A percentile compares a stretch with the other conserved stretches of the same genome.
phyloP scores from a whole-genome alignment of 2,797 vertebrate genomes.

The Oryzias dopingdopingensis region DNA sequence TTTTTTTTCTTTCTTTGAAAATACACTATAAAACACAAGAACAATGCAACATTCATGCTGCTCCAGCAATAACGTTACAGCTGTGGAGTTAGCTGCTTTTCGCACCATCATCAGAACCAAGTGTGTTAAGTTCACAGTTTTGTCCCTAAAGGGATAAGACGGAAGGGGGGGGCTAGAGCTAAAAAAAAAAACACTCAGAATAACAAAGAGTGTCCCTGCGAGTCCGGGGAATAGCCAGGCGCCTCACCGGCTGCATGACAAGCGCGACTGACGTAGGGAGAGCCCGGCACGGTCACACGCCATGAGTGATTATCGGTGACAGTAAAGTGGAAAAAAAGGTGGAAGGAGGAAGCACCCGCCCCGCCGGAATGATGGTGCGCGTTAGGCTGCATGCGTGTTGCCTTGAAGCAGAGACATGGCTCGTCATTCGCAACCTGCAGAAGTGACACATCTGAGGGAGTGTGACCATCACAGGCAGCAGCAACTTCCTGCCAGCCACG shows the following conservation, averaged over 20 bases:
- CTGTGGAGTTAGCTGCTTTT: constrained; percentile 49
- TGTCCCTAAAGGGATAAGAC: constrained; percentile 33
- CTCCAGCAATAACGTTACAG: constrained; percentile 61
- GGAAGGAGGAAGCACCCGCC: constrained; percentile 37
- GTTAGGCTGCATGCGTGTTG: constrained; percentile 29
- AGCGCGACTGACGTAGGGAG: constrained; percentile 56
- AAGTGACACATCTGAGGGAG: constrained; percentile 67
- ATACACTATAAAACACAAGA: constrained; percentile 34
- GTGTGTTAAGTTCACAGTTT: constrained; percentile 68
- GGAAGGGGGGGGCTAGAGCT: background rate
- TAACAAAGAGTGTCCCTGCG: constrained; percentile 64
- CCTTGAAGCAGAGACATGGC: constrained; percentile 41
- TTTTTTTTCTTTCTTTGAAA: background rate
- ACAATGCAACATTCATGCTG: constrained; percentile 63
- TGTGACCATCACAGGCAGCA: constrained; percentile 67
- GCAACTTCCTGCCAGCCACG: constrained; percentile 55
- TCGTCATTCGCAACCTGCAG: constrained; percentile 51
- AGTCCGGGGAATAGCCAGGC: constrained; percentile 23
- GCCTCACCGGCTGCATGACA: constrained; percentile 49
- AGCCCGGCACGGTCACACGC: constrained; percentile 47
- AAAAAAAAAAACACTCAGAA: constrained; percentile 55
- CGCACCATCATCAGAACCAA: constrained; percentile 55
- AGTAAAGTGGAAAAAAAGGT: constrained; percentile 49
- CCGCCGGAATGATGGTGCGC: constrained; percentile 11
- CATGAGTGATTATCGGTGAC: constrained; percentile 58